A percentile compares a stretch with the other conserved stretches of the same genome.
Conservation (phyloP, 2,888 invertebrate species). For the Diplolepis rosae region DNA sequence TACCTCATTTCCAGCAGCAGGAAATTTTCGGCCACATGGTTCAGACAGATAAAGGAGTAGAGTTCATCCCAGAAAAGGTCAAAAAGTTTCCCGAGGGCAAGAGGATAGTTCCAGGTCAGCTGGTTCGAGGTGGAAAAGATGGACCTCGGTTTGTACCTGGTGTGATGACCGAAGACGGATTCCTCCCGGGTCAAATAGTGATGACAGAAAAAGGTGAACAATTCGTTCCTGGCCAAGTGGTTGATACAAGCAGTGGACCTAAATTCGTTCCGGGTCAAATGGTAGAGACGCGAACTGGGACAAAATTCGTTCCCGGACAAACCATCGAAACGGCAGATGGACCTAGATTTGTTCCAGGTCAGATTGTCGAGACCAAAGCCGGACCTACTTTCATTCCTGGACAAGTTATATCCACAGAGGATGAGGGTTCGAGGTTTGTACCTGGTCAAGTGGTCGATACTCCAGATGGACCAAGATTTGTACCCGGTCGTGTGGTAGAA, state of each 20-base stretch:
- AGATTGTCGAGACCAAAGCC: constrained; percentile 83
- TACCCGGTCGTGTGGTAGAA: constrained; percentile 75
- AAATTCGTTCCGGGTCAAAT: constrained; percentile 88
- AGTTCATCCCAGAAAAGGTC: constrained; percentile 79
- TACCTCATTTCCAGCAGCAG: constrained; percentile 71
- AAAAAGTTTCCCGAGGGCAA: constrained; percentile 76
- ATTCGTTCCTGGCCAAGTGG: constrained; percentile 83
- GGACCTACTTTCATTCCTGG: constrained; percentile 87
- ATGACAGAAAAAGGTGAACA: constrained; percentile 82
- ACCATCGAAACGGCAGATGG: constrained; percentile 83
- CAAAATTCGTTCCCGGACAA: constrained; percentile 83
- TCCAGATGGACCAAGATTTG: constrained; percentile 80
- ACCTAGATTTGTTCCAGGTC: constrained; percentile 85
- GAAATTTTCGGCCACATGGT: constrained; percentile 81
- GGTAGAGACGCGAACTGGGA: constrained; percentile 80
- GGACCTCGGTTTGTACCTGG: constrained; percentile 82
- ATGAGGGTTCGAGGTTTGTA: constrained; percentile 76
- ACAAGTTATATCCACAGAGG: constrained; percentile 81
- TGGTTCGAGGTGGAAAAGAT: constrained; percentile 78
- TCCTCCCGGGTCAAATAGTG: constrained; percentile 82
- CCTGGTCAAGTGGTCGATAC: constrained; percentile 84
- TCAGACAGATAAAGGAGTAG: constrained; percentile 79
- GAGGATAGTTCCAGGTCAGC: constrained; percentile 78
- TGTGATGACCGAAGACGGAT: constrained; percentile 80
- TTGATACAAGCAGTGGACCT: constrained; percentile 80